Conservation (phyloP, 2,797 vertebrate genomes). For the Etheostoma nigrum region DNA sequence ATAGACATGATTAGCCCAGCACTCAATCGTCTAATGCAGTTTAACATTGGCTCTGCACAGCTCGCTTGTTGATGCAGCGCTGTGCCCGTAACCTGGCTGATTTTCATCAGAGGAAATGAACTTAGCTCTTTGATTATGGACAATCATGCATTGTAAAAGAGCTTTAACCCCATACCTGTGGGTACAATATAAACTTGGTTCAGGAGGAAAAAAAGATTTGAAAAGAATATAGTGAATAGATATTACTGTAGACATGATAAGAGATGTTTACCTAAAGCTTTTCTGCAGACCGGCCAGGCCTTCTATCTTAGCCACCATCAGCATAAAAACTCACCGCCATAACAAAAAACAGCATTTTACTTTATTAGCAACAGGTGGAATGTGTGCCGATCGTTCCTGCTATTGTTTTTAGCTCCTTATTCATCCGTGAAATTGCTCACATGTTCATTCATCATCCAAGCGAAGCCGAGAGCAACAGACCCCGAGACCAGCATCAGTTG, state of each 20-base stretch:
- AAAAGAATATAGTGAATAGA: slow-evolving; percentile 67
- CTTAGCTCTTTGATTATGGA: slow-evolving; percentile 53
- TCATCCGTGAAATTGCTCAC: slow-evolving; percentile 85
- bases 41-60: slow-evolving; percentile 29
- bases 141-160: slow-evolving; percentile 50
- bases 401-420: slow-evolving; percentile 82
- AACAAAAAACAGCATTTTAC: slow-evolving; percentile 40
- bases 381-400: slow-evolving; percentile 70
- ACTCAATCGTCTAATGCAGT: slow-evolving; percentile 66
- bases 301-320: slow-evolving; percentile 69
- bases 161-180: slow-evolving; percentile 23
- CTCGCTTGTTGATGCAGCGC: slow-evolving; percentile 45
- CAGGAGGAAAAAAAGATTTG: slow-evolving; percentile 21
- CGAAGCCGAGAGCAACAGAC: slow-evolving; percentile 58
- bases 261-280: slow-evolving; percentile 64
- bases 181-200: slow-evolving; percentile 41
- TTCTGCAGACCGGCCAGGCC: slow-evolving; percentile 66
- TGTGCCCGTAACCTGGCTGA: slow-evolving; percentile 42
- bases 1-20: slow-evolving; percentile 67
- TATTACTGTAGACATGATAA: slow-evolving; percentile 62
- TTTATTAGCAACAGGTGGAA: slow-evolving; percentile 76
- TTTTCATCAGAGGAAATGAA: slow-evolving; percentile 68
- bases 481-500: slow-evolving; percentile 67
- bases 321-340: slow-evolving; percentile 62
- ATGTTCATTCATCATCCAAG: slow-evolving; percentile 82